Conservation (phyloP, 2,888 invertebrate genomes). For the Chloroclysta siterata region DNA sequence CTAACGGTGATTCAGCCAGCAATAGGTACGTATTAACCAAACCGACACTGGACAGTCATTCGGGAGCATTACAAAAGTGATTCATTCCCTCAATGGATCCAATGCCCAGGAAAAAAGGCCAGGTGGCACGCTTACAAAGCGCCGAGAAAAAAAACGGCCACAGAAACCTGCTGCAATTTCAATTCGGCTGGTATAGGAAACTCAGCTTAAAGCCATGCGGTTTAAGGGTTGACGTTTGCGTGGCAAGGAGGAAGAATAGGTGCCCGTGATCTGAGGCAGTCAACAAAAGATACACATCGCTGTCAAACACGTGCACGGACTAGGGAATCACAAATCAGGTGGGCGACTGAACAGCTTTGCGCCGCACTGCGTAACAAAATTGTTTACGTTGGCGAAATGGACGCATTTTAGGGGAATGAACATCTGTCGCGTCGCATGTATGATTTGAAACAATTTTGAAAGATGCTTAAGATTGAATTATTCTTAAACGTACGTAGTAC, state of each 20-base stretch:
- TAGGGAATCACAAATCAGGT: conserved; percentile 74
- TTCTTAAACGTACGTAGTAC: no score
- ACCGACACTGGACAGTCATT: conserved; percentile 55
- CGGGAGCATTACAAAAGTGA: conserved; percentile 65
- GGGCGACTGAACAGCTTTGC: conserved; percentile 51
- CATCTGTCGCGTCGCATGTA: conserved; percentile 26
- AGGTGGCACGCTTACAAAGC: conserved; percentile 77
- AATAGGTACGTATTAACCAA: conserved; percentile 43
- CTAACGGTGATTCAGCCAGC: conserved; percentile 52
- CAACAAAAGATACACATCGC: conserved; percentile 71
- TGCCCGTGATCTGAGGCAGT: conserved; percentile 63
- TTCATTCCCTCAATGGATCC: conserved; percentile 72
- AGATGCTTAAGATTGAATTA: background rate
- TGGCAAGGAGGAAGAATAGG: conserved; percentile 54
- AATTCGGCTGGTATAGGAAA: conserved; percentile 47
- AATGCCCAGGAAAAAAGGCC: conserved; percentile 76
- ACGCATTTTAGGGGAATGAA: conserved; percentile 26
- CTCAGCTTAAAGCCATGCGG: conserved; percentile 51
- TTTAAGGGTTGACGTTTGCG: conserved; percentile 59
- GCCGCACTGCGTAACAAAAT: conserved; percentile 55
- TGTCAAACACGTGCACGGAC: conserved; percentile 76
- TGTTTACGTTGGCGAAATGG: conserved; percentile 54
- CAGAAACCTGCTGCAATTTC: conserved; percentile 57
- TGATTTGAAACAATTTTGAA: conserved; percentile 18
- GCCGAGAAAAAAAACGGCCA: conserved; percentile 68